A percentile compares a stretch with the other conserved stretches of the same genome.
These are phyloP conservation scores for Calephelis virginiensis DNA, from an alignment of 1,140 invertebrate species.

Conservation along the genomic window DNA sequence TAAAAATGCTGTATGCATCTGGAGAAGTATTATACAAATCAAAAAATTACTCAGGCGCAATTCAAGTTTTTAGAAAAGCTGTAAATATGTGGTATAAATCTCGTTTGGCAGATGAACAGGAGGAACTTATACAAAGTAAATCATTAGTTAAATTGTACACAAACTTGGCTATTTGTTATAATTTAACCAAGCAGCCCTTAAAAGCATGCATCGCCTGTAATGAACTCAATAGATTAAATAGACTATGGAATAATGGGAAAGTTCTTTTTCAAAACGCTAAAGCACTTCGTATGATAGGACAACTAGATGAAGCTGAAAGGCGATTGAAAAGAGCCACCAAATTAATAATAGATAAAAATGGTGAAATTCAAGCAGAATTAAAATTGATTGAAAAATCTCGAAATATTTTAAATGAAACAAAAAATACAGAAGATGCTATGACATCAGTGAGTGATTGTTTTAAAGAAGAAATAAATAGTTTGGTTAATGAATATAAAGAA, in stretches of 20 bases:
- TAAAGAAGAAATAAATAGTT: slow-evolving; percentile 56
- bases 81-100: slow-evolving; percentile 65
- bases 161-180: slow-evolving; percentile 86
- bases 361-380: slow-evolving; percentile 47
- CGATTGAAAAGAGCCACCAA: slow-evolving; percentile 53
- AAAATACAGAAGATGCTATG: slow-evolving; percentile 30
- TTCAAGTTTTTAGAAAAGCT: slow-evolving; percentile 56
- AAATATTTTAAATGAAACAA: slow-evolving; percentile 39
- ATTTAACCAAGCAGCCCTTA: slow-evolving; percentile 79
- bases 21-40: slow-evolving; percentile 50
- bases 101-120: slow-evolving; percentile 79
- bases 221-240: slow-evolving; percentile 71
- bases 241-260: slow-evolving; percentile 78
- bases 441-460: slow-evolving; percentile 48
- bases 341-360: slow-evolving; percentile 41
- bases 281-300: slow-evolving; percentile 79
- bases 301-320: slow-evolving; percentile 59
- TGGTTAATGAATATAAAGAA: slow-evolving; percentile 61
- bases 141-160: slow-evolving; percentile 81
- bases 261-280: slow-evolving; percentile 81
- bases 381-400: slow-evolving; percentile 41
- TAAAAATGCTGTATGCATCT: slow-evolving; percentile 51
- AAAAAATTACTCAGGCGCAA: slow-evolving; percentile 49
- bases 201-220: slow-evolving; percentile 80
- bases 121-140: slow-evolving; percentile 81